phyloP scores from a whole-genome alignment of 2,797 vertebrate genomes.

The Chaetodon trifasciatus region DNA sequence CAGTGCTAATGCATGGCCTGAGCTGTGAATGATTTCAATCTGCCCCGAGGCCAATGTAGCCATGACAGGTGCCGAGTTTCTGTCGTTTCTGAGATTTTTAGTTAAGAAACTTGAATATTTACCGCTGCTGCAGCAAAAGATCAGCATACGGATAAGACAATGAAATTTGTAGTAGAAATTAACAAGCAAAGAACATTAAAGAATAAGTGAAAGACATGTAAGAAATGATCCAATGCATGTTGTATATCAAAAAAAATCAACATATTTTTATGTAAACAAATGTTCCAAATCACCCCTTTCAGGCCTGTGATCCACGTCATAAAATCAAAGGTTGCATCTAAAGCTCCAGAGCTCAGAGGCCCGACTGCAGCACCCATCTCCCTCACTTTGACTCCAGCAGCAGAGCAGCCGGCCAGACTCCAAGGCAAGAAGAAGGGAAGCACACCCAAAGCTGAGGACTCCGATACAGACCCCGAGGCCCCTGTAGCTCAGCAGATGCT shows the following conservation, averaged over 20 bases:
- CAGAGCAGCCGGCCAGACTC: slow-evolving; percentile 53
- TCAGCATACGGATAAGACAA: background rate
- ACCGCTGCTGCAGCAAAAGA: background rate
- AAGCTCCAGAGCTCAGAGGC: slow-evolving; percentile 66
- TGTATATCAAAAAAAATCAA: background rate
- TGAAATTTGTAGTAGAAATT: background rate
- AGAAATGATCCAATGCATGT: background rate
- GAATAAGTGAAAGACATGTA: background rate
- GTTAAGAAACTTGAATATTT: background rate
- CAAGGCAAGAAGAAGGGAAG: slow-evolving; percentile 73
- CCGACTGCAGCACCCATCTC: slow-evolving; percentile 68
- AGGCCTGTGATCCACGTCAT: slow-evolving; percentile 84
- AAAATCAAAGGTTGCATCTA: slow-evolving; percentile 72
- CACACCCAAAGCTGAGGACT: slow-evolving; percentile 80
- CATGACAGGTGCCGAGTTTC: background rate
- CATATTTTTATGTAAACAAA: background rate
- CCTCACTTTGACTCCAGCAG: slow-evolving; percentile 66
- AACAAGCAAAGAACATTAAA: background rate
- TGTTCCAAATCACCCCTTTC: slow-evolving; percentile 30
- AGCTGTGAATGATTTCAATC: background rate
- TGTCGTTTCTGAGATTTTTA: background rate
- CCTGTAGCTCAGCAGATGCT: slow-evolving; percentile 94
- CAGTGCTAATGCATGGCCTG: background rate
- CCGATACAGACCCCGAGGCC: slow-evolving; percentile 91
- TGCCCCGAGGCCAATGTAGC: no score